Evolutionary conservation across 2,888 invertebrate genomes (phyloP).

Genomic region (Neoascia interrupta): DNA sequence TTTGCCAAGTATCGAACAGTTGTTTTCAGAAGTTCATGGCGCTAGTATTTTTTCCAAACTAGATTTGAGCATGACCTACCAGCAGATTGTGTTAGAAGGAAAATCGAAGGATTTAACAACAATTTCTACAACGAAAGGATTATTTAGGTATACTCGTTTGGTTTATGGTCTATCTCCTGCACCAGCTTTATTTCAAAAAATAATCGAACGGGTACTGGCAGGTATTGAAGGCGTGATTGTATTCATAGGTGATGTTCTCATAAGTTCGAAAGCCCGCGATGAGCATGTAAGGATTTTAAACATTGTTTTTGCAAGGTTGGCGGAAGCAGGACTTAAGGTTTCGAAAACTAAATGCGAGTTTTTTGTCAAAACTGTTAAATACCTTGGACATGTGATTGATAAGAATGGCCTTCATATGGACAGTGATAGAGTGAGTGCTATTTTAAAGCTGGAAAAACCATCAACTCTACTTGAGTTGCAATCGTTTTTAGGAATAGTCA

Average conservation of each 20-base stretch:
- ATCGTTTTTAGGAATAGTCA: conserved; percentile 74
- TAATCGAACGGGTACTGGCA: conserved; percentile 72
- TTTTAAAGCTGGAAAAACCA: too few species aligned
- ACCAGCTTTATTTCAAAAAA: conserved; percentile 74
- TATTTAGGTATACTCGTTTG: conserved; percentile 38
- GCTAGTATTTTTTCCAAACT: conserved; percentile 62
- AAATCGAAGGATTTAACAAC: conserved; percentile 69
- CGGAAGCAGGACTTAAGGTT: conserved; percentile 63
- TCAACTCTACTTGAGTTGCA: too few species aligned
- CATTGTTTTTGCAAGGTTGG: conserved; percentile 62
- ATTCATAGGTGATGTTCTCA: conserved; percentile 71
- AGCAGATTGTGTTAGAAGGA: conserved; percentile 71
- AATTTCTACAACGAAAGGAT: conserved; percentile 68
- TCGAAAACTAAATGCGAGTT: conserved; percentile 50
- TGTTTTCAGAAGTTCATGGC: conserved; percentile 62
- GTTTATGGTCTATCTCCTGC: conserved; percentile 75
- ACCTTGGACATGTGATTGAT: conserved; percentile 73
- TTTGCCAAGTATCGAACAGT: conserved; percentile 70
- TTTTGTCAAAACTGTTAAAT: conserved; percentile 44
- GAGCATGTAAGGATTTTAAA: conserved; percentile 71
- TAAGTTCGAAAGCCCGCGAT: conserved; percentile 67
- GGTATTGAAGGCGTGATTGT: conserved; percentile 33
- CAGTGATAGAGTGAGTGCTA: conserved; percentile 62
- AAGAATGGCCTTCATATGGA: conserved; percentile 72
- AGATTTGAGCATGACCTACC: conserved; percentile 71